phyloP scores from a whole-genome alignment of 2,113 vertebrate genomes.

The Thinocorus orbignyianus region DNA sequence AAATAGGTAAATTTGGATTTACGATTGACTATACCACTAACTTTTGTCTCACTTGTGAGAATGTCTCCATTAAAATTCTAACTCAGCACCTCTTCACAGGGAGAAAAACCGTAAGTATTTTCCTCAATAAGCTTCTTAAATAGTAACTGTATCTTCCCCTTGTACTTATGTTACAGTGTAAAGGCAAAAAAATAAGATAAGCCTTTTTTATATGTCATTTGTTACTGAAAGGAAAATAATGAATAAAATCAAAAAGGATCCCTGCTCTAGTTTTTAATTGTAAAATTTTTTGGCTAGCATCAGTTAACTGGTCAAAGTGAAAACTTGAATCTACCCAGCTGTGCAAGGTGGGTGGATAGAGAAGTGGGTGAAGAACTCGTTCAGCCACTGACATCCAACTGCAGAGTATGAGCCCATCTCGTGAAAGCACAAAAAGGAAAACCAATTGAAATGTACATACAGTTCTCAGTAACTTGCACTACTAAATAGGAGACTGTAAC shows the following conservation, averaged over 20 bases:
- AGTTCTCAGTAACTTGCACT: background rate
- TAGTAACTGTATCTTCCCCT: background rate
- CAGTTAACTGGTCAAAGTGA: background rate
- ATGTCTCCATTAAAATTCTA: background rate
- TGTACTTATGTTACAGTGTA: background rate
- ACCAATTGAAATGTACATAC: background rate
- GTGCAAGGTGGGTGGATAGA: background rate
- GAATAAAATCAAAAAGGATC: background rate
- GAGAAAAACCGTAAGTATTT: background rate
- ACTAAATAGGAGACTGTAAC: background rate
- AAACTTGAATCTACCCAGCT: background rate
- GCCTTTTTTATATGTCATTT: background rate
- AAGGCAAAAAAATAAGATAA: background rate
- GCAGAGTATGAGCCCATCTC: background rate
- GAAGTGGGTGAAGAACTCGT: background rate
- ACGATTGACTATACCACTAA: background rate
- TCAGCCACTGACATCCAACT: background rate
- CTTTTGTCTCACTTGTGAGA: background rate
- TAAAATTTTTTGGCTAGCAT: background rate
- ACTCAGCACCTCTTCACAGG: background rate
- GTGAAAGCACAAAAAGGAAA: background rate
- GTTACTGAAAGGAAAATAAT: background rate
- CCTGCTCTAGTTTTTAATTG: background rate
- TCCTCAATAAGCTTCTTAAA: background rate
- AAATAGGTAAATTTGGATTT: background rate